Conservation (phyloP, 2,113 vertebrate genomes). For the Addax nasomaculatus region DNA sequence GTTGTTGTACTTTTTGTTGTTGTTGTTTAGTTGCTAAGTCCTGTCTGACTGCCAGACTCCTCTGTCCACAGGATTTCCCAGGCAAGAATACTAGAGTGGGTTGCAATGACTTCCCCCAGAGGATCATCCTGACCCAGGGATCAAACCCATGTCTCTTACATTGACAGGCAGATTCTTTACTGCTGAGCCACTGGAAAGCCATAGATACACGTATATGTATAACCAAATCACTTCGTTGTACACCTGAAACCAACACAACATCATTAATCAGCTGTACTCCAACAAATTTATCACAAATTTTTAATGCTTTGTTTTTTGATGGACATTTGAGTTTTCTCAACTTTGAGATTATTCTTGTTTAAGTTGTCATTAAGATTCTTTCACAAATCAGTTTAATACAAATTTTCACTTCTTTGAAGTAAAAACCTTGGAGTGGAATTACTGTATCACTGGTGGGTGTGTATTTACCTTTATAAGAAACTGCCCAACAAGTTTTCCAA, state of each 20-base stretch:
- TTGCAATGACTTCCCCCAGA: background rate
- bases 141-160: fast-evolving
- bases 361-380: background rate
- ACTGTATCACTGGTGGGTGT: background rate
- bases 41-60: background rate
- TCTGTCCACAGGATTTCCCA: background rate
- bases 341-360: background rate
- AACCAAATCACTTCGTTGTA: background rate
- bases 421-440: background rate
- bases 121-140: background rate
- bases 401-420: background rate
- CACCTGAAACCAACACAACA: background rate
- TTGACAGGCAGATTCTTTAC: background rate
- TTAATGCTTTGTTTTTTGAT: background rate
- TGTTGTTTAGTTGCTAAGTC: background rate
- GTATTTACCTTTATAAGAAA: background rate
- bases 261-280: background rate
- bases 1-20: background rate
- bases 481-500: background rate
- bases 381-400: background rate
- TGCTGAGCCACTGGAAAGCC: background rate
- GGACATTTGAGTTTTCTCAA: background rate
- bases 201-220: background rate
- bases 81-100: background rate
- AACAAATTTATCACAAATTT: background rate